Conservation (phyloP, 1,140 invertebrate species). For the Odontomachus brunneus region DNA sequence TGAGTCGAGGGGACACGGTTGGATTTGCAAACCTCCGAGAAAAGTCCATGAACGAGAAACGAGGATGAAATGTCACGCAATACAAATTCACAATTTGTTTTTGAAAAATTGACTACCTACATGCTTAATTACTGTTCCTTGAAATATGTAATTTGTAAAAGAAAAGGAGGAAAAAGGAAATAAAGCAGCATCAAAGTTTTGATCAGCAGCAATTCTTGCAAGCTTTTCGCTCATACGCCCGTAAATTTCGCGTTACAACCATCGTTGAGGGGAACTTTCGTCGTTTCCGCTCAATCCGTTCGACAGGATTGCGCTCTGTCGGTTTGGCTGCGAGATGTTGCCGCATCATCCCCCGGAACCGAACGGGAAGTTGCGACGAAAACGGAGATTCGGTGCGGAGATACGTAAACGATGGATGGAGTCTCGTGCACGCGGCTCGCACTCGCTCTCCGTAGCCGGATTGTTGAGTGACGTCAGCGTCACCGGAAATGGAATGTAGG, state of each 20-base stretch:
- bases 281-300: background rate
- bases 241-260: no score
- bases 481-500: slow-evolving; percentile 86
- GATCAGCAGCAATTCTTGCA: no score
- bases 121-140: no score
- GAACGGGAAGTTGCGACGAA: slow-evolving; percentile 32
- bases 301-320: background rate
- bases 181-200: no score
- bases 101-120: no score
- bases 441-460: slow-evolving; percentile 77
- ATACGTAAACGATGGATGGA: slow-evolving; percentile 66
- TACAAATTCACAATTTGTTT: no score
- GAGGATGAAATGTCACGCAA: no score
- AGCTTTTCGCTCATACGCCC: no score
- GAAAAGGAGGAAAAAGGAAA: no score
- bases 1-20: slow-evolving; percentile 14
- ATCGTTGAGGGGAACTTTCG: background rate
- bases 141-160: no score
- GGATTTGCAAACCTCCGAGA: no score
- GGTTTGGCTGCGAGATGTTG: background rate
- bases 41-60: no score
- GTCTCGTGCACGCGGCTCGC: slow-evolving; percentile 67
- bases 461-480: slow-evolving; percentile 83
- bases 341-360: background rate
- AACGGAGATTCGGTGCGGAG: slow-evolving; percentile 49